Evolutionary conservation across 2,113 vertebrate genomes (phyloP), one percentile per base, ranked within the genome.

Genomic region (Phylloscopus whistleri): DNA sequence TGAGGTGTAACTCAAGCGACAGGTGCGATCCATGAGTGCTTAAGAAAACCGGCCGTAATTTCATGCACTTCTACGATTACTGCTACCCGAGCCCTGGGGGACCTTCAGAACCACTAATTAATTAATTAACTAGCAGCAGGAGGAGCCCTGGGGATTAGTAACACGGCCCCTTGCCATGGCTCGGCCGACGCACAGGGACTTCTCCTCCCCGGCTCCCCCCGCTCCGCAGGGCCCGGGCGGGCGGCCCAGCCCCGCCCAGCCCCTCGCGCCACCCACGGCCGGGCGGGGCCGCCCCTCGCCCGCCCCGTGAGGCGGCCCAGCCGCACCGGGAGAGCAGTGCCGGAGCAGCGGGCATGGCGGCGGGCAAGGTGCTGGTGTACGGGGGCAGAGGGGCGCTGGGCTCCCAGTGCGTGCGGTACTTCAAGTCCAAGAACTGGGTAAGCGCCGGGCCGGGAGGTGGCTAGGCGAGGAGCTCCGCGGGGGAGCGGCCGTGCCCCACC

Each of bases 311-410:
- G 17, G 24, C 30, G 48, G 37, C 35, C 49, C 62, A 26, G 60
- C 63, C 43, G 73, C 98, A 46, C 72, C 33, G 26, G 23, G 17
- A 39, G 17, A 39, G 52, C 43, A 2, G 59, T 7, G 39, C 17
- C 3, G 12, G 15, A 10, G 35, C 33, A 31, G 78, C 5, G 27
- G 46, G 84, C 88, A 98, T 98, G 17, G 96, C 96, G 67, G 96
- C 95, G 4, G 96, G 97, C 72, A 96, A 98, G 93, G 98, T 98
- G 41, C 96, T 99, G 90, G 98, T 99, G 48, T 99, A 99, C 56
- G 99, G 99, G 4, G 99, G 99, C 24, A 96, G 88, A 55, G 99
- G 99, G 7, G 99, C 99, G 1, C 97, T 99, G 96, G 99, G 99
- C 48, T 98, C 98, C 9, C 97, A 97, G 23, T 99, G 98, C 82